A percentile compares a stretch with the other conserved stretches of the same genome.
phyloP scores from a whole-genome alignment of 2,113 vertebrate genomes.

The Sterrhoptilus dennistouni region DNA sequence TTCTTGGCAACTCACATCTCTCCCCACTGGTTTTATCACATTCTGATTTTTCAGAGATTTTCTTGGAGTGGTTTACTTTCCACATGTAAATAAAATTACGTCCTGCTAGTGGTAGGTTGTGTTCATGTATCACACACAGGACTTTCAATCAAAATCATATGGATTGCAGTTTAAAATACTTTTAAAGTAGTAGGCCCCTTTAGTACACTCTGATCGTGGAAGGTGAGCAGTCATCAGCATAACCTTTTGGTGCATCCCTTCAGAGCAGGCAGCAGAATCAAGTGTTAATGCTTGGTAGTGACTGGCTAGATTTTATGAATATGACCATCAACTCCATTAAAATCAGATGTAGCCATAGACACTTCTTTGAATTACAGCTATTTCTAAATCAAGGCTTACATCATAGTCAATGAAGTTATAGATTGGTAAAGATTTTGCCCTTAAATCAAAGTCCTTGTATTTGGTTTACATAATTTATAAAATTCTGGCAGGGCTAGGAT shows the following conservation, averaged over 20 bases:
- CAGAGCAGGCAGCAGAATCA: not conserved
- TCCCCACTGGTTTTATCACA: not conserved
- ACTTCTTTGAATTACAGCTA: not conserved
- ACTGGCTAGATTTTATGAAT: not conserved
- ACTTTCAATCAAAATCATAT: not conserved
- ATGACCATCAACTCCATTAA: not conserved
- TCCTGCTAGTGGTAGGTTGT: not conserved
- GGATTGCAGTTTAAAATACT: not conserved
- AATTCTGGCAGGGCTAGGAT: not conserved
- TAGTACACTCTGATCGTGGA: not conserved
- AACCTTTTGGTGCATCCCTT: accelerated
- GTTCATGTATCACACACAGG: not conserved
- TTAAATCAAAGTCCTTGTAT: not conserved
- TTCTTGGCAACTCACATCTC: not conserved
- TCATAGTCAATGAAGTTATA: not conserved
- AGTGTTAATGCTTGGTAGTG: not conserved
- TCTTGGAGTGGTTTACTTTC: not conserved
- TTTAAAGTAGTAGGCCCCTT: not conserved
- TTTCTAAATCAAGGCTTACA: not conserved
- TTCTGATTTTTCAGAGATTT: not conserved
- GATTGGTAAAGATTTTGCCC: not conserved
- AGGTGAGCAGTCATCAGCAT: not conserved
- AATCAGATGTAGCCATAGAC: not conserved
- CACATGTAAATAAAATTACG: not conserved
- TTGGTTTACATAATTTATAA: not conserved